Conservation (phyloP, 2,888 invertebrate genomes). For the Desoria tigrina region DNA sequence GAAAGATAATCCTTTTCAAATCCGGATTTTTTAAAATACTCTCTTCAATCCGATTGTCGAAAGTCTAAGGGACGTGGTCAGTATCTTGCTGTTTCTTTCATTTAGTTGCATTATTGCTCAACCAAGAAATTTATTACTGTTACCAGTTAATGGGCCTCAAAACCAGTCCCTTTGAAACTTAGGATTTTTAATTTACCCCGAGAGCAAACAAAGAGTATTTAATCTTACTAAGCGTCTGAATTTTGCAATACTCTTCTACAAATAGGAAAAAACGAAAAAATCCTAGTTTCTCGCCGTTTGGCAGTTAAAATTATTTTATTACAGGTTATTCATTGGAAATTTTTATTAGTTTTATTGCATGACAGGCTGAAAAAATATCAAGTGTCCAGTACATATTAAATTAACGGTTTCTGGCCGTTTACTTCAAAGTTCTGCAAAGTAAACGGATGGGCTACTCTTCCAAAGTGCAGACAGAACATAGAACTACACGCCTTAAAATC, state of each 20-base stretch:
- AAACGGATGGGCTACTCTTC: no score
- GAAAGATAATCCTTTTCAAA: constrained; percentile 5
- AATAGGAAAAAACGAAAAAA: background rate
- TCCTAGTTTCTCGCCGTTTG: background rate
- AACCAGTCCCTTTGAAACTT: background rate
- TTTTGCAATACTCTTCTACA: background rate
- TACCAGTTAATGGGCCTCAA: background rate
- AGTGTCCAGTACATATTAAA: no score
- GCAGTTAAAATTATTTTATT: no score
- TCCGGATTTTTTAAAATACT: background rate
- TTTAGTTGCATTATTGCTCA: constrained; percentile 3
- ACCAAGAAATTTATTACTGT: constrained; percentile 16
- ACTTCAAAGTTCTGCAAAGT: no score
- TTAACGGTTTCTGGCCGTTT: no score
- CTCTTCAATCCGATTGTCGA: background rate
- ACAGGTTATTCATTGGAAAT: no score
- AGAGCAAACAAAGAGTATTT: background rate
- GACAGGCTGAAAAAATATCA: no score
- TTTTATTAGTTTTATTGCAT: no score
- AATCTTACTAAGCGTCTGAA: no score
- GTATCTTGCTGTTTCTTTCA: background rate
- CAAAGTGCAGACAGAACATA: no score
- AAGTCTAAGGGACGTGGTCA: background rate
- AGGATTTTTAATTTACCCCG: background rate
- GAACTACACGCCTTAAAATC: no score